A percentile compares a stretch with the other conserved stretches of the same genome.
Conservation (phyloP, 2,888 invertebrate genomes). For the Gibbula magus region DNA sequence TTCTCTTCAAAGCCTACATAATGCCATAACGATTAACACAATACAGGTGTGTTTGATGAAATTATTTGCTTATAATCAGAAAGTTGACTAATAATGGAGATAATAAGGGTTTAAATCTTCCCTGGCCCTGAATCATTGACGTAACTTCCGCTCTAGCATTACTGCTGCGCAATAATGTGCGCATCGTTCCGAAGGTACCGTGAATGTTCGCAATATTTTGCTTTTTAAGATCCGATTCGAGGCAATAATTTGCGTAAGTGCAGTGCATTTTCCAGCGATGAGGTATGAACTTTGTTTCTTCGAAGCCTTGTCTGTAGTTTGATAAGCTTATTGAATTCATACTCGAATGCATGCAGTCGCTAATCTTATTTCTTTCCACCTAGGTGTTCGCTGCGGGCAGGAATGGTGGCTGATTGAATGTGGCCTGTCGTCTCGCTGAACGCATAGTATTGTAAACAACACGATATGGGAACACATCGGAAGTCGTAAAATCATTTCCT, state of each 20-base stretch:
- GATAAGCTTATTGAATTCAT: neutral
- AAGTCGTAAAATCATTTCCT: neutral
- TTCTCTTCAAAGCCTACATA: too few species aligned
- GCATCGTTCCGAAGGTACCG: conserved; percentile 26
- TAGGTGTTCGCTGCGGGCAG: neutral
- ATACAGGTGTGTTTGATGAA: neutral
- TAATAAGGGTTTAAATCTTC: conserved; percentile 14
- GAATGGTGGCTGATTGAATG: neutral
- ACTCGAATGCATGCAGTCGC: neutral
- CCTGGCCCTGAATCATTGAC: conserved; percentile 27
- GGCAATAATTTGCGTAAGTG: conserved; percentile 4
- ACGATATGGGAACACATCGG: neutral
- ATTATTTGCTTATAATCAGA: neutral
- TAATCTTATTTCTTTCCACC: neutral
- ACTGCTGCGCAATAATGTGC: conserved; percentile 25
- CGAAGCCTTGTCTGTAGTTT: neutral
- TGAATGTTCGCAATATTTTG: neutral
- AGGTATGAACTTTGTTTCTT: conserved; percentile 1
- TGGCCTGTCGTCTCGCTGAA: neutral
- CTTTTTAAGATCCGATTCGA: neutral
- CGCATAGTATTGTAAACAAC: neutral
- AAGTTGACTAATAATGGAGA: neutral
- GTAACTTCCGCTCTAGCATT: conserved; percentile 29
- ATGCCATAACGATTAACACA: too few species aligned
- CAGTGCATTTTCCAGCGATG: conserved; percentile 7